Evolutionary conservation across 2,113 vertebrate species (phyloP).

Genomic region (Aix galericulata): DNA sequence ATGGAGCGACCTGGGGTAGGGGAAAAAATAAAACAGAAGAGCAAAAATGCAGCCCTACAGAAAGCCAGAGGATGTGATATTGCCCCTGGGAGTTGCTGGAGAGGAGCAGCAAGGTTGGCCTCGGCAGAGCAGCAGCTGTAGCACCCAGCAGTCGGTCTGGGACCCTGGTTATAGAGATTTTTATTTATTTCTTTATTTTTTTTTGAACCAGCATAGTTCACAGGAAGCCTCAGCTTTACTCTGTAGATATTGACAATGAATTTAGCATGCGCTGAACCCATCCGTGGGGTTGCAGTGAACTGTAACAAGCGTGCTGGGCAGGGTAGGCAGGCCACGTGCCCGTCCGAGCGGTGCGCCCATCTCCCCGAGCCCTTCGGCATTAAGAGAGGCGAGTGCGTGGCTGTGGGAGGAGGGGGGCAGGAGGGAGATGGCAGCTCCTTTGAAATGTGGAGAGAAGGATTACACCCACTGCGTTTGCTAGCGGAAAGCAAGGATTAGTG

Average conservation of each 20-base stretch:
- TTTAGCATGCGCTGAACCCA: background rate
- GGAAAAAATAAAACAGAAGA: background rate
- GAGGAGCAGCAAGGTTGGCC: background rate
- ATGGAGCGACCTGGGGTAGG: background rate
- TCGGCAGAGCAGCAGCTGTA: background rate
- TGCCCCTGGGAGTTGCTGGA: background rate
- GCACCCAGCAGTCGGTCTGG: background rate
- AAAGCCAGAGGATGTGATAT: background rate
- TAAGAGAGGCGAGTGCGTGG: accelerated
- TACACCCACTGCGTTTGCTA: background rate
- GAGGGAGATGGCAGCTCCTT: background rate
- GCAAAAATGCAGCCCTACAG: background rate
- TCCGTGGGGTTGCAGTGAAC: background rate
- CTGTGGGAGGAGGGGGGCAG: background rate
- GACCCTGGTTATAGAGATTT: background rate
- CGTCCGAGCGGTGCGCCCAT: background rate
- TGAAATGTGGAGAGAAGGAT: constrained; percentile 20
- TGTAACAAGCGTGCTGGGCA: background rate
- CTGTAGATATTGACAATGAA: background rate
- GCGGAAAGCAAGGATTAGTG: background rate
- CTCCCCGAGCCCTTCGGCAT: background rate
- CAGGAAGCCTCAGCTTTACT: background rate
- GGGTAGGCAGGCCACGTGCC: accelerated
- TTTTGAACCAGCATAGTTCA: background rate
- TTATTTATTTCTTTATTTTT: background rate